Percentiles rank a stretch among this genome's conserved stretches.
phyloP scores from a whole-genome alignment of 1,140 invertebrate species.

The Brachionus koreanus region DNA sequence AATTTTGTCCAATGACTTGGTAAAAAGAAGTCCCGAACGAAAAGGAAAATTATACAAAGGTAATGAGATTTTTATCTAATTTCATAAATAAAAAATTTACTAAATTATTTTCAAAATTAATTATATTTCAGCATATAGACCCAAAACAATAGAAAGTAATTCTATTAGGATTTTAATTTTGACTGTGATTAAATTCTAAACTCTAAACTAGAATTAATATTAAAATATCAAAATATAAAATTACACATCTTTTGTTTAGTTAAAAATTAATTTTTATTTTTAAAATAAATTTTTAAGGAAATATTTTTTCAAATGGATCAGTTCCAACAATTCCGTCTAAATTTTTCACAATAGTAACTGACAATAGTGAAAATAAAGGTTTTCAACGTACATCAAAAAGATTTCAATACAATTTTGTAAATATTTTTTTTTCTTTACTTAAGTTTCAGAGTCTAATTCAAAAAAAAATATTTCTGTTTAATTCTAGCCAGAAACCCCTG shows the following conservation, averaged over 20 bases:
- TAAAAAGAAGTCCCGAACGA: background rate
- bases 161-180: background rate
- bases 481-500: conserved; percentile 14
- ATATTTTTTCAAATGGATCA: background rate
- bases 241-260: background rate
- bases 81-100: background rate
- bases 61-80: background rate
- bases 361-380: conserved; percentile 13
- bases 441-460: background rate
- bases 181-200: background rate
- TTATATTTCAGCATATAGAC: background rate
- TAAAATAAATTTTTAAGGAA: background rate
- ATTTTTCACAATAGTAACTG: conserved; percentile 13
- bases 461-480: background rate
- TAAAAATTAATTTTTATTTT: background rate
- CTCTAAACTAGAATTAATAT: too few relatives aligned
- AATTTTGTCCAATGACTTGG: conserved; percentile 7
- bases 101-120: background rate
- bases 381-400: conserved; percentile 37
- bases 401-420: conserved; percentile 36
- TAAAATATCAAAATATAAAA: background rate
- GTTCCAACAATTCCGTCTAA: conserved; percentile 40
- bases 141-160: background rate
- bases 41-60: conserved; percentile 29
- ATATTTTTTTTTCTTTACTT: background rate